phyloP scores from a whole-genome alignment of 2,888 invertebrate species.

The Dolichopus griseipennis region DNA sequence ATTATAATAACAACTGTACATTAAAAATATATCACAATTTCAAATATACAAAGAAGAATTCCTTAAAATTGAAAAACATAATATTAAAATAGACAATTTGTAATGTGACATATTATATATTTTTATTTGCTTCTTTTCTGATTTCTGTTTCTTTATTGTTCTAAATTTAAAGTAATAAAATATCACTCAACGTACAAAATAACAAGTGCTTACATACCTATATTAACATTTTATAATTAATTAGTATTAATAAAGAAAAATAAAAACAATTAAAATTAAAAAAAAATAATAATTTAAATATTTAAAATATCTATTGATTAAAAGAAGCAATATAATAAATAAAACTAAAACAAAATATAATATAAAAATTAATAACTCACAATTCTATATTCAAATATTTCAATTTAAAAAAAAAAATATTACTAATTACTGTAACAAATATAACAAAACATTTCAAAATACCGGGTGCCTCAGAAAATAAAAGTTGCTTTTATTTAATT shows the following conservation, averaged over 20 bases:
- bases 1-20: too few relatives aligned
- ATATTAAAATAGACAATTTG: too few relatives aligned
- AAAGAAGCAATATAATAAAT: background rate
- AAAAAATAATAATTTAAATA: conserved; percentile 16
- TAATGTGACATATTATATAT: too few relatives aligned
- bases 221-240: background rate
- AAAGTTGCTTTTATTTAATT: background rate
- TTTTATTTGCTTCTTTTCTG: too few relatives aligned
- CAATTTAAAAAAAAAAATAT: background rate
- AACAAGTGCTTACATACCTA: conserved; percentile 20
- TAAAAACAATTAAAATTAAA: conserved; percentile 23
- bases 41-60: too few relatives aligned
- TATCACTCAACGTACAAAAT: conserved; percentile 19
- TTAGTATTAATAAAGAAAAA: conserved; percentile 14
- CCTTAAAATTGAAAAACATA: too few relatives aligned
- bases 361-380: conserved; percentile 19
- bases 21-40: too few relatives aligned
- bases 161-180: conserved; percentile 14
- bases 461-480: conserved; percentile 10
- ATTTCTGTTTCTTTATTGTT: background rate
- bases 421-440: background rate
- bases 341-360: conserved; percentile 21
- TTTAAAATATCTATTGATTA: background rate
- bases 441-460: background rate
- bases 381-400: background rate